Percentiles rank a stretch among this genome's conserved stretches.
phyloP scores from a whole-genome alignment of 2,888 invertebrate species.

The Eremobia ochroleuca region DNA sequence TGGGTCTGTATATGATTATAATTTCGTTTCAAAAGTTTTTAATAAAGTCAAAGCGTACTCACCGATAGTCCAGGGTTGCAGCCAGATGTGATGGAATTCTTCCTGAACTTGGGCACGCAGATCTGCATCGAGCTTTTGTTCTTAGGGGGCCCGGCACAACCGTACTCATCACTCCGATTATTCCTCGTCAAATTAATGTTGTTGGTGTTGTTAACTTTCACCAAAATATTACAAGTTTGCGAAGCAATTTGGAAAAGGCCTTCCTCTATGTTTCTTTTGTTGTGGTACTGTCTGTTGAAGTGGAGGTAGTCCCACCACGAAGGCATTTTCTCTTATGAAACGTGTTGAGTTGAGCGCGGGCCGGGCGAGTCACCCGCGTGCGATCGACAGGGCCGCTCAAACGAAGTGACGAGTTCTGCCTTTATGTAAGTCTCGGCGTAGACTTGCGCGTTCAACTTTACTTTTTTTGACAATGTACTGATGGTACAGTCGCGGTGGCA shows the following conservation, averaged over 20 bases:
- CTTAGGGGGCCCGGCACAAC: constrained; percentile 86
- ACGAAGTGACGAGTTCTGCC: constrained; percentile 69
- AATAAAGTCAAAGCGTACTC: constrained; percentile 73
- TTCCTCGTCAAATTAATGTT: constrained; percentile 93
- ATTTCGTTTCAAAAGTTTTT: constrained; percentile 26
- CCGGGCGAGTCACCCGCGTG: constrained; percentile 51
- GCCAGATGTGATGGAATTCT: constrained; percentile 88
- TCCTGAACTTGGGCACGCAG: constrained; percentile 90
- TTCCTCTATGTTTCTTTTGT: constrained; percentile 93
- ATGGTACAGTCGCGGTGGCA: constrained; percentile 68
- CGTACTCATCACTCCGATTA: constrained; percentile 92
- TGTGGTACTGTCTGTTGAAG: constrained; percentile 88
- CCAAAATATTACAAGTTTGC: constrained; percentile 94
- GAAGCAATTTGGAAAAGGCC: constrained; percentile 95
- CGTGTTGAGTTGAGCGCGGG: constrained; percentile 71
- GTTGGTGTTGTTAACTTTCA: constrained; percentile 94
- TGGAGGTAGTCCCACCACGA: constrained; percentile 92
- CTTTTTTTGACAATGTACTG: constrained; percentile 69
- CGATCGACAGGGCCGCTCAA: constrained; percentile 67
- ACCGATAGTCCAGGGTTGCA: constrained; percentile 92
- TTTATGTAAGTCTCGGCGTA: constrained; percentile 68
- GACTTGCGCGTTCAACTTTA: constrained; percentile 87
- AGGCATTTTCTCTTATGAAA: constrained; percentile 88
- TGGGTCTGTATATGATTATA: constrained; percentile 3
- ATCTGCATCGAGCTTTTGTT: constrained; percentile 89